phyloP scores from a whole-genome alignment of 2,888 invertebrate species.

The Drosophila emarginata region DNA sequence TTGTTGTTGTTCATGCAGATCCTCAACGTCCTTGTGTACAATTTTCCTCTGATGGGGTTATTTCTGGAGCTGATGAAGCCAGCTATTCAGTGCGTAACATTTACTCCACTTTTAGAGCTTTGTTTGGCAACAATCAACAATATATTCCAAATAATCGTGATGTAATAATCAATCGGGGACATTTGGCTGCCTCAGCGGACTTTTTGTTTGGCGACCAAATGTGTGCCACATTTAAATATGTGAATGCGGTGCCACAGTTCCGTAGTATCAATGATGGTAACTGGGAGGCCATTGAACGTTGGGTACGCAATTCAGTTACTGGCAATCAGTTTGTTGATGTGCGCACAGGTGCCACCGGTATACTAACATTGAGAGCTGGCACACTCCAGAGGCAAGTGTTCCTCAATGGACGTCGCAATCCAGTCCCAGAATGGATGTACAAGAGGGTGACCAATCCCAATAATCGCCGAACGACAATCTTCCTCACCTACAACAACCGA shows the following conservation, averaged over 20 bases:
- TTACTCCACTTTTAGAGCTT: constrained; percentile 20
- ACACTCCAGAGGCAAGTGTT: constrained; percentile 20
- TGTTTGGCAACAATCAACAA: constrained; percentile 41
- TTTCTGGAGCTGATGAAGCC: constrained; percentile 25
- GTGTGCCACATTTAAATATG: constrained; percentile 83
- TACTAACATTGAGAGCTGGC: constrained; percentile 19
- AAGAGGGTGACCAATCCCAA: constrained; percentile 28
- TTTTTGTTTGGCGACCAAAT: constrained; percentile 83
- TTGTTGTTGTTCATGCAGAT: neutral
- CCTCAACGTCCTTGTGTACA: constrained; percentile 28
- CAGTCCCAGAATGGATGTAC: constrained; percentile 46
- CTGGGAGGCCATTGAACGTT: constrained; percentile 83
- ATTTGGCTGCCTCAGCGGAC: constrained; percentile 83
- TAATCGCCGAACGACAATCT: constrained; percentile 13
- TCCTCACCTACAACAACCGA: constrained; percentile 40
- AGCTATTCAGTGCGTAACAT: constrained; percentile 26
- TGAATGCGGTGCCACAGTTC: constrained; percentile 84
- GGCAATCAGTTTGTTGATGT: constrained; percentile 30
- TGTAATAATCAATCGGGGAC: constrained; percentile 81
- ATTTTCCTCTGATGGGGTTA: constrained; percentile 27
- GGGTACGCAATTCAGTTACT: constrained; percentile 57
- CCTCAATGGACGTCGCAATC: constrained; percentile 31
- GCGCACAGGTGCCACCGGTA: constrained; percentile 30
- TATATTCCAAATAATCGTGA: constrained; percentile 26
- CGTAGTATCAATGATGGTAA: constrained; percentile 84